Base-by-base conservation (phyloP, 2,797 vertebrate species). In the Macrochelys suwanniensis region DNA sequence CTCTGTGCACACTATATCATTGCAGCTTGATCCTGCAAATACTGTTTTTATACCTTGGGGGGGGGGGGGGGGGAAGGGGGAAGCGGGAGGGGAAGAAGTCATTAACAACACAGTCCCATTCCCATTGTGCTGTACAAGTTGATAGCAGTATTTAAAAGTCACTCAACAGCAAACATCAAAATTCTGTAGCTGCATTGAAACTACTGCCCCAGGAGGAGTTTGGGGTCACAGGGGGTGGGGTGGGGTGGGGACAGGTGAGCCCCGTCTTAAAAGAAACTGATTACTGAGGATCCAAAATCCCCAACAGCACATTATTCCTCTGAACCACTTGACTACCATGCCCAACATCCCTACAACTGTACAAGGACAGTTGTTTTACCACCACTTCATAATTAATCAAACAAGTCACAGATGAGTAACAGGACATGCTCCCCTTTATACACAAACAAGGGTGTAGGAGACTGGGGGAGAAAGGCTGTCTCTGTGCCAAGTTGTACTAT, bases 11-110 rank as follows among this genome's bases (percentile, higher is more conserved):
- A 99, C 99, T 0, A 99, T 99, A 95, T 99, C 99, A 33, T 99
- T 99, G 97, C 99, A 99, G 97, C 99, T 99, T 95, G 99, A 99
- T 7, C 99, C 99, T 0, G 99, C 99, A 94, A 99, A 99, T 77
- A 99, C 99, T 0, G 99, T 99, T 98, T 99, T 99, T 98, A 99
- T 99, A 98, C 99, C 99, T 99, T 97, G 84, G 95, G 90, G 89
- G 88, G 81, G 84, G 65, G 53, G 54, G 7, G 13, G 19, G 56
- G 90, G 81, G 11, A 28, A 83, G 4, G n/a, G n/a, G n/a, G n/a
- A n/a, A n/a, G n/a, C n/a, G n/a, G n/a, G n/a, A n/a, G n/a, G n/a
- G 94, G 37, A 42, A 42, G 37, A 42, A 89, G 45, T 2, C 23
- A 93, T 7, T 16, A 11, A 68, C 84, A 65, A 50, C 57, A 87